Base-by-base conservation (phyloP, 2,888 invertebrate genomes). In the Sturmia bella region DNA sequence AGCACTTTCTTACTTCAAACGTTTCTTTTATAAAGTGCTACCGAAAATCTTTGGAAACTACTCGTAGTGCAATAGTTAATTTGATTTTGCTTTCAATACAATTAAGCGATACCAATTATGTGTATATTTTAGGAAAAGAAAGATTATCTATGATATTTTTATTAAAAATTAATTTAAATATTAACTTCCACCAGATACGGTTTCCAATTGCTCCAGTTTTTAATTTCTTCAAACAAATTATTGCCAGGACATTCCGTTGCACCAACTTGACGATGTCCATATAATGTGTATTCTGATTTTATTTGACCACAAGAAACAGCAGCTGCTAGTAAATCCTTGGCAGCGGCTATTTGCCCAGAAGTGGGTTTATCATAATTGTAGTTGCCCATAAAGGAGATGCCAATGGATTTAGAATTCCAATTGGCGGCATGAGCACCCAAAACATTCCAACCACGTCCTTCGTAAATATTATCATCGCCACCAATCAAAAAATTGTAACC, bases 161-260 rank as follows among this genome's bases (percentile, higher is more conserved):
- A 70, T 61, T 52, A 6, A 59, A 13, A 41, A 27, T 11, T 6
- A 32, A 32, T 32, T 32, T 6, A 24, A 15, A 59, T 43, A n/a
- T 27, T 43, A 43, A 7, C 1, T 27, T 24, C 24, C 13, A 37
- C 4, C 37, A 2, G 5, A 1, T n/a, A 15, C 12, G 83, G 78
- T 48, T 59, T 81, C 86, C 89, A 92, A 83, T 94, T 92, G 0
- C 92, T 89, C 95, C 95, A 95, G 0, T 89, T 92, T 7, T 91
- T 89, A 15, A 95, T 93, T 81, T 93, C 92, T 2, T 91, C 85
- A 82, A 92, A 92, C 0, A 95, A 90, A 0, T 92, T 91, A 12
- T 91, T 91, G 0, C 95, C 95, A 0, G 95, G 95, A 83, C 95
- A 95, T 84, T 93, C 93, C 0, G 95, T 95, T 1, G 89, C 87